Base-by-base conservation (phyloP, 2,113 vertebrate genomes). In the Scomber colias region DNA sequence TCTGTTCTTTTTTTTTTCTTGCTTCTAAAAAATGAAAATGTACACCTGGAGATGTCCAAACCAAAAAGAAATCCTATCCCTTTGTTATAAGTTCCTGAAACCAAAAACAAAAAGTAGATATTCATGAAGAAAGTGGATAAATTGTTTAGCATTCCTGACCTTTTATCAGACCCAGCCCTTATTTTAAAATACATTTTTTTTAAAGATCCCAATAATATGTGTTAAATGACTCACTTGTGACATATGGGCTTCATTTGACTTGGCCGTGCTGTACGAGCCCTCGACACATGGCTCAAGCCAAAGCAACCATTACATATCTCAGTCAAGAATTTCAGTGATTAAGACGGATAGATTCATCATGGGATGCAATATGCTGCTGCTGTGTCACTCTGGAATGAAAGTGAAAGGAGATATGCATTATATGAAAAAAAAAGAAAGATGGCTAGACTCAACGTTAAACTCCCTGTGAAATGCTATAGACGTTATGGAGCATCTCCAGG, bases 201-300 rank as follows among this genome's bases (percentile, higher is more conserved):
- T 27, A 49, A 31, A 11, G 30, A 66, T 40, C 35, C 21, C 15
- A 51, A 54, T 64, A 63, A 45, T 60, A 40, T 62, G 51, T 35
- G 59, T 53, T 57, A 68, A 76, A 68, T 55, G 61, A 40, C 68
- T 84, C 53, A 44, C 54, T 55, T 11, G 14, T 85, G 71, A 75
- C 72, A 59, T 46, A 65, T 63, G 59, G 71, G 71, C 73, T 79
- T 77, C 54, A 77, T 79, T 77, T 85, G 40, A 48, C 85, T 66
- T 59, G 69, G 72, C 76, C 59, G 21, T 30, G 4, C 19, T 30
- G 19, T 13, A 19, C 40, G 75, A 76, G 45, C 17, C 6, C 40
- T 70, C 68, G 16, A 16, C 70, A 75, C 75, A 54, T 53, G 53
- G 40, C 64, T 70, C 19, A 55, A 64, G 70, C 64, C 19, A 63